Base-by-base conservation (phyloP, 2,113 vertebrate species). In the Gadus macrocephalus region DNA sequence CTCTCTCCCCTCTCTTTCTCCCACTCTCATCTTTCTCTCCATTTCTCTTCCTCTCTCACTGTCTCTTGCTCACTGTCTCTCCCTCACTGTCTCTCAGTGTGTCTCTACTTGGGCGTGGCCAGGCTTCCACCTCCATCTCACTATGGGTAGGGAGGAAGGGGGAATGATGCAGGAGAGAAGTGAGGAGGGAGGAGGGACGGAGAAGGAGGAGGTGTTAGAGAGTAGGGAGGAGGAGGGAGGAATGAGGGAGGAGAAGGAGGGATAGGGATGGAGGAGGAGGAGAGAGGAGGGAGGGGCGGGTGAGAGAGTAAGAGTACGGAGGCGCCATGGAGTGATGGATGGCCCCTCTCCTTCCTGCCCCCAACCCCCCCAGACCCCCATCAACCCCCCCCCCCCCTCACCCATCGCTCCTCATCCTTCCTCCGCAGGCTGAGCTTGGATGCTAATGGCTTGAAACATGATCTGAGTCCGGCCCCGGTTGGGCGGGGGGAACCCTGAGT, bases 361-460 rank as follows among this genome's bases (percentile, higher is more conserved):
- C 31, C 31, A 1, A 4, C 31, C 31, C 31, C 31, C 31, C 31
- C 4, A 4, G 4, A 4, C 31, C 4, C 31, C 31, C 31, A 1
- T 7, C 31, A 4, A 4, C 31, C 2, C 66, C 74, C 66, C 69
- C 66, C 73, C 73, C 16, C 14, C 67, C 69, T 73, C 77, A 70
- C 74, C 2, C n/a, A 17, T 77, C 16, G 27, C 84, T 83, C 78
- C 72, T 72, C 27, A 71, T 75, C 81, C 84, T 73, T 77, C 79
- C 81, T 83, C 76, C 78, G 65, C 15, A 53, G 81, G 76, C 81
- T 78, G 60, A 61, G 77, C 78, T 89, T 83, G 83, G 82, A 82
- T 70, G 73, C 78, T 90, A 90, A 92, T 91, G 88, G 85, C 72
- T 82, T 89, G 87, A 89, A 90, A 91, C 86, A 82, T 66, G 83